Base-by-base conservation (phyloP, 1,140 invertebrate genomes). In the Hyles vespertilio region DNA sequence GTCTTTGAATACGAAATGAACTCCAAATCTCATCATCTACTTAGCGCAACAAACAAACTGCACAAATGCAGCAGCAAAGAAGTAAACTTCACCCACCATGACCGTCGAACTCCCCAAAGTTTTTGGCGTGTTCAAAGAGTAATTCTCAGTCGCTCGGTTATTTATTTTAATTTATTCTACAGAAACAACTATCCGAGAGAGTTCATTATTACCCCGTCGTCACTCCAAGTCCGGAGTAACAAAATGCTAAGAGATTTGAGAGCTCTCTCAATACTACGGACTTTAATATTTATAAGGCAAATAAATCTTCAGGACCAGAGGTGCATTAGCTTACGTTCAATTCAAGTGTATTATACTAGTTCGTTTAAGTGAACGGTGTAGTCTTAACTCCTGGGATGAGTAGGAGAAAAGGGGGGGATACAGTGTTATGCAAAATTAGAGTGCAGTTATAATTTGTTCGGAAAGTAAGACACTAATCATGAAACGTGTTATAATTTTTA, bases 221-320 rank as follows among this genome's bases (percentile, higher is more conserved):
- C 66, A 70, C 56, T 72, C 63, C 47, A 65, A 72, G 58, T 49
- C 49, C 66, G 49, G 65, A 72, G 70, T 70, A 74, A 77, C 69
- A 71, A 74, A 79, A 66, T 70, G 63, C 62, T 56, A 51, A 68
- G 66, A 70, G 67, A 66, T 69, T 63, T 61, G 66, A 72, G 68
- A 68, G 67, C 65, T 58, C 63, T 64, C 74, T 68, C 71, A 66
- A 76, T 77, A 76, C 65, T 62, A 75, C 65, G 65, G 68, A 67
- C 60, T 76, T 80, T 71, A 76, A 80, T 77, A 79, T 79, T 79
- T 70, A 79, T 79, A 79, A 79, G 72, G 69, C 51, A 72, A 69
- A 76, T 77, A 75, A 77, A 81, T 79, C 70, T 51, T 34, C 48
- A 40, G 57, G 32, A 34, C 50, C n/a, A 3, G 33, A 33, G 50